Base-by-base conservation (phyloP, 2,113 vertebrate species). In the Hippoglossus stenolepis region DNA sequence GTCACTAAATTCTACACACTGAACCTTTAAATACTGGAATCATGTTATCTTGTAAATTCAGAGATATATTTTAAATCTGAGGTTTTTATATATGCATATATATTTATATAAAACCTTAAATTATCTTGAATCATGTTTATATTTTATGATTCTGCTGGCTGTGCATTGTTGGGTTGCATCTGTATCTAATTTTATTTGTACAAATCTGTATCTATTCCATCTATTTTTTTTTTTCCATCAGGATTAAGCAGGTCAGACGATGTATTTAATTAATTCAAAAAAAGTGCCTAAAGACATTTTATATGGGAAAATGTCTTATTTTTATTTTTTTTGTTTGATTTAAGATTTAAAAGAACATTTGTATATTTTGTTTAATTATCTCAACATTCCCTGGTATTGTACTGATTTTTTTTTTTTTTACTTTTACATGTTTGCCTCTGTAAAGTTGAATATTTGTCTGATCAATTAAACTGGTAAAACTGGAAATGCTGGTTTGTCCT, bases 381-480 rank as follows among this genome's bases (percentile, higher is more conserved):
- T 75, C 17, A 24, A 75, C 74, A 78, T 88, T 89, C 70, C 64
- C 18, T 15, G 17, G 1, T 60, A 11, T 60, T 23, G 24, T 51
- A 24, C 1, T 23, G 18, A 12, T 26, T 10, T 8, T 10, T 56
- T 12, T 45, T 49, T 0, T 18, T 31, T 31, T 31, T 31, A 40
- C 10, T 24, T 28, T 31, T 62, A 2, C 14, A 5, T 54, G 28
- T 70, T 69, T 66, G 10, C 63, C 61, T 56, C 12, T 66, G 57
- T 80, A 51, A 56, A 57, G 35, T 38, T 0, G 1, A 24, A 11
- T 11, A 6, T 65, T 69, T 69, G 14, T 70, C n/a, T 57, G 65
- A 70, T 78, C 4, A 61, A 53, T 89, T 89, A 91, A 90, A 92
- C 49, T 68, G 54, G 59, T 58, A 8, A 68, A 58, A 56, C 17